Evolutionary conservation across 2,113 vertebrate genomes (phyloP).

Genomic region (Phalacrocorax brasilianus): DNA sequence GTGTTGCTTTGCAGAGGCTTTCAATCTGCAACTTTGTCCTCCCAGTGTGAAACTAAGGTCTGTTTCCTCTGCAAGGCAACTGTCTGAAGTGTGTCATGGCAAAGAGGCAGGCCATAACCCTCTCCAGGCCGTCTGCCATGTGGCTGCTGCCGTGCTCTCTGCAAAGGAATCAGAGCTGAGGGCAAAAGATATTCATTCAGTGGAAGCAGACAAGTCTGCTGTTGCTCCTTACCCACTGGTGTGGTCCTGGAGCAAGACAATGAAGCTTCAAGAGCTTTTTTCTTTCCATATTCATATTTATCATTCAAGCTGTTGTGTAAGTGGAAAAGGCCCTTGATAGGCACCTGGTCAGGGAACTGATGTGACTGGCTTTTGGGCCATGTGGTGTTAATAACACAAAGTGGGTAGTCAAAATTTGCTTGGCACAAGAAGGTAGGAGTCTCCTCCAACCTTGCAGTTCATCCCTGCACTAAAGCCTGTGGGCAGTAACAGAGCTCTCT

Average conservation of each 20-base stretch:
- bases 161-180: background rate
- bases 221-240: background rate
- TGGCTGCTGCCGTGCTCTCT: rapidly evolving
- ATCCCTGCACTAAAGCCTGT: background rate
- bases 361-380: rapidly evolving
- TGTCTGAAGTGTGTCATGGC: background rate
- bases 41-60: background rate
- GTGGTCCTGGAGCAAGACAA: background rate
- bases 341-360: background rate
- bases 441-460: background rate
- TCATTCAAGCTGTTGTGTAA: background rate
- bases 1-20: background rate
- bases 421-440: background rate
- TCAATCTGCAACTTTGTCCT: background rate
- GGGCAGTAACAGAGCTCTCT: background rate
- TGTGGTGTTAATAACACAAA: background rate
- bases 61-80: background rate
- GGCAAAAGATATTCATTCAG: background rate
- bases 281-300: background rate
- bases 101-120: background rate
- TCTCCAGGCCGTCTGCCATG: background rate
- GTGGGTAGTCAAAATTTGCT: background rate
- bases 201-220: background rate
- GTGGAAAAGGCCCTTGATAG: background rate
- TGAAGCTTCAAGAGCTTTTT: background rate